A percentile compares a stretch with the other conserved stretches of the same genome.
phyloP scores from a whole-genome alignment of 2,888 invertebrate genomes.

The Ypsolopha scabrella region DNA sequence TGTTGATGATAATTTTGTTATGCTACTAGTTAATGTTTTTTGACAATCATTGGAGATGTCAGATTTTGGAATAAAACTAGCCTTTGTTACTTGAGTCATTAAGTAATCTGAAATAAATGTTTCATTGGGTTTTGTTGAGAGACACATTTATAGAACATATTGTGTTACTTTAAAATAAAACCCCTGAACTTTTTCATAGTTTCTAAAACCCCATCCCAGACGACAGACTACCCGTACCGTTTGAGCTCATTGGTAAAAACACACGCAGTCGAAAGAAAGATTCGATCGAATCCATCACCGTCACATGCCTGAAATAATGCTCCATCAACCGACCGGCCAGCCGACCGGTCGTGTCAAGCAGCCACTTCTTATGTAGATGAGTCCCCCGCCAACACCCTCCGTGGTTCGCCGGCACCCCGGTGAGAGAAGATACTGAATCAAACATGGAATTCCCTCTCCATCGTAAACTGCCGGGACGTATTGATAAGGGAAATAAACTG shows the following conservation, averaged over 20 bases:
- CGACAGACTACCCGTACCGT: constrained; percentile 1
- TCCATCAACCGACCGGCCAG: constrained; percentile 33
- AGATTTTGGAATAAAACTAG: no score
- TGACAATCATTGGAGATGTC: no score
- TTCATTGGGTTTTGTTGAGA: no score
- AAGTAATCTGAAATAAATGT: no score
- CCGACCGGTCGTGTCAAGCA: constrained; percentile 26
- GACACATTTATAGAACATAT: no score
- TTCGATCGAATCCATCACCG: constrained; percentile 63
- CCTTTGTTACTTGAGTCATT: no score
- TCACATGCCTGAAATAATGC: constrained; percentile 60
- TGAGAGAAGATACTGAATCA: constrained; percentile 37
- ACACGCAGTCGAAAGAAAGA: constrained; percentile 49
- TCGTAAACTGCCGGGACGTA: constrained; percentile 16
- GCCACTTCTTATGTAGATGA: constrained; percentile 40
- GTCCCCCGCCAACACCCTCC: constrained; percentile 31
- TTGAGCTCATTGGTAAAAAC: constrained; percentile 32
- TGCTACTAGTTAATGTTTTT: no score
- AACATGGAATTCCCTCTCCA: constrained; percentile 31
- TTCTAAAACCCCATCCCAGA: no score
- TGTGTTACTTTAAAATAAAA: no score
- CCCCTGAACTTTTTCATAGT: no score
- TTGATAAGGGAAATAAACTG: constrained; percentile 9
- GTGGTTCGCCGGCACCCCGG: constrained; percentile 25
- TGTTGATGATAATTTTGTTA: no score